Evolutionary conservation across 2,888 invertebrate species (phyloP).

Genomic region (Pseudeuparius sepicola): DNA sequence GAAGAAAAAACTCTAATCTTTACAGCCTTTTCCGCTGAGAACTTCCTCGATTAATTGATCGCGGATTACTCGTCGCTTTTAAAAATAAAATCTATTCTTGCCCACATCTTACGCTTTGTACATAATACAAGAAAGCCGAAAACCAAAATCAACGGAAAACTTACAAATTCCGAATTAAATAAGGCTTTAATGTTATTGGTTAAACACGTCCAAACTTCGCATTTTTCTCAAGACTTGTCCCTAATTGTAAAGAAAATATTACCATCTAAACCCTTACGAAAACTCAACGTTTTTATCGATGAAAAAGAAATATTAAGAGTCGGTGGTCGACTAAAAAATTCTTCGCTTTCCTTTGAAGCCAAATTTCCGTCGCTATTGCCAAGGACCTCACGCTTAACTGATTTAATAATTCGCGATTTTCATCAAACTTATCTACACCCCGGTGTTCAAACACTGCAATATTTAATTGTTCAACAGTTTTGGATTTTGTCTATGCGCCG

Average conservation of each 20-base stretch:
- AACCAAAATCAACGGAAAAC: background rate
- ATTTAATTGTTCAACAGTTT: constrained; percentile 11
- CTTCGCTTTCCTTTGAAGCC: constrained; percentile 12
- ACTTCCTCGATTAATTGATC: background rate
- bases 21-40: background rate
- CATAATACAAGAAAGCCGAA: background rate
- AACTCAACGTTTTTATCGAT: constrained; percentile 17
- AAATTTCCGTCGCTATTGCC: constrained; percentile 16
- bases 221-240: constrained; percentile 10
- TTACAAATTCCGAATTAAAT: constrained; percentile 10
- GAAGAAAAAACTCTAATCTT: constrained; percentile 8
- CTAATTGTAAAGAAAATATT: constrained; percentile 2
- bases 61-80: background rate
- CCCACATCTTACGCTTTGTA: too few relatives aligned
- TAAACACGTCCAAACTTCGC: constrained; percentile 11
- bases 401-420: constrained; percentile 19
- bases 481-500: constrained; percentile 12
- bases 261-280: constrained; percentile 12
- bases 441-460: constrained; percentile 16
- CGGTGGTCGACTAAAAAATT: constrained; percentile 16
- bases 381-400: constrained; percentile 12
- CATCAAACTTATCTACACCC: constrained; percentile 18
- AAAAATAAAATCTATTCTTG: constrained; percentile 10
- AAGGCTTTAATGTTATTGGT: constrained; percentile 10
- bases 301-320: too few relatives aligned